Evolutionary conservation across 2,797 vertebrate genomes (phyloP).

Genomic region (Oreochromis mossambicus): DNA sequence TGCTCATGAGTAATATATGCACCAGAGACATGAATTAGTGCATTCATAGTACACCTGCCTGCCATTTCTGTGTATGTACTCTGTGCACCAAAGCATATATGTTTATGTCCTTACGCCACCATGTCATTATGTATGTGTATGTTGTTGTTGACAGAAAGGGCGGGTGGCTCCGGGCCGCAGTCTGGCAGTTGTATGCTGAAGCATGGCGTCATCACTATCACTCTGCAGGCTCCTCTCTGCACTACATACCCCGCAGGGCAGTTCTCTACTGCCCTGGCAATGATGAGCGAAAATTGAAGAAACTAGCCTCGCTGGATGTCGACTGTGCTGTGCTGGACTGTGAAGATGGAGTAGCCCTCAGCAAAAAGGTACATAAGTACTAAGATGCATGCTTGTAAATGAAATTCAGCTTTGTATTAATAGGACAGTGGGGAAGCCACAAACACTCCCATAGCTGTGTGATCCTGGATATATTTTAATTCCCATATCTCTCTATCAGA

Average conservation of each 20-base stretch:
- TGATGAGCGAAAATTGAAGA: conserved; percentile 91
- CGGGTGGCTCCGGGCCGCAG: conserved; percentile 40
- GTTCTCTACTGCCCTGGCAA: conserved; percentile 95
- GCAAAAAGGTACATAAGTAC: conserved; percentile 84
- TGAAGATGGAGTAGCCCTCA: conserved; percentile 94
- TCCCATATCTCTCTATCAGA: conserved; percentile 40
- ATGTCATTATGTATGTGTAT: conserved; percentile 32
- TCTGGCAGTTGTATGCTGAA: conserved; percentile 41
- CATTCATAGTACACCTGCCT: not conserved
- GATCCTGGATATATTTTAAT: conserved; percentile 29
- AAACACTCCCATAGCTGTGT: conserved; percentile 15
- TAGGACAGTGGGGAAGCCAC: not conserved
- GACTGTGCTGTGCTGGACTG: conserved; percentile 97
- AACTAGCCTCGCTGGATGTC: conserved; percentile 86
- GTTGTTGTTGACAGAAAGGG: conserved; percentile 60
- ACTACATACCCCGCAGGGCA: conserved; percentile 88
- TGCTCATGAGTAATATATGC: conserved; percentile 22
- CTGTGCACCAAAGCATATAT: not conserved
- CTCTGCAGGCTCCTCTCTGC: conserved; percentile 66
- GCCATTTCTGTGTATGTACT: not conserved
- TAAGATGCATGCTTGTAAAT: conserved; percentile 4
- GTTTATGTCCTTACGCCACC: not conserved
- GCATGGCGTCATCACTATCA: conserved; percentile 66
- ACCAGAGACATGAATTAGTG: not conserved
- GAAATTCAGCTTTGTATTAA: not conserved